Evolutionary conservation across 2,888 invertebrate species (phyloP).

Genomic region (Tinea trinotella): DNA sequence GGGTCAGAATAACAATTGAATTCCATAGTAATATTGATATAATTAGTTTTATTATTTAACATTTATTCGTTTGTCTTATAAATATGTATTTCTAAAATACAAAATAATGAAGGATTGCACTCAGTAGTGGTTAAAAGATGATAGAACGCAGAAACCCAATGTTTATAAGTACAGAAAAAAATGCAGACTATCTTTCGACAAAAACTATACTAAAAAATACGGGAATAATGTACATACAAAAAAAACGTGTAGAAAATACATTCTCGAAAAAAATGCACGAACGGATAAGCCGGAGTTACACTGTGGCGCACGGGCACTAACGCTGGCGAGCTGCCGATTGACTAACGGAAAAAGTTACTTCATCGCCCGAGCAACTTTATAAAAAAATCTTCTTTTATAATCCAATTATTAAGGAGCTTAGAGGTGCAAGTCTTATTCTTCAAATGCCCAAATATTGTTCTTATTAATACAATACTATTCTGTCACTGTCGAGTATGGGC

Average conservation of each 20-base stretch:
- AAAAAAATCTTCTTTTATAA: too few relatives aligned
- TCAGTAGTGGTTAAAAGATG: slow-evolving; percentile 50
- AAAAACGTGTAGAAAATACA: neutral
- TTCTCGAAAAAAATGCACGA: neutral
- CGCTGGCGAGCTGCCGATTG: too few relatives aligned
- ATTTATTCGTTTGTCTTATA: slow-evolving; percentile 32
- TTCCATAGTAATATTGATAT: too few relatives aligned
- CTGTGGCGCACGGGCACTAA: neutral
- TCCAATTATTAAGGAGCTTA: too few relatives aligned
- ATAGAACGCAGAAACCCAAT: slow-evolving; percentile 37
- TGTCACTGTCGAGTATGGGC: too few relatives aligned
- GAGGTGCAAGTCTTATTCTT: too few relatives aligned
- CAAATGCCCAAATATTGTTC: too few relatives aligned
- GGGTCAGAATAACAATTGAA: too few relatives aligned
- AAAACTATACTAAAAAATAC: neutral
- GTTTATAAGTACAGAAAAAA: slow-evolving; percentile 2
- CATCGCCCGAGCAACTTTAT: too few relatives aligned
- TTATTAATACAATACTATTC: too few relatives aligned
- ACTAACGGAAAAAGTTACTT: too few relatives aligned
- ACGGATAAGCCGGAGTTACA: neutral
- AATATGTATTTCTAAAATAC: slow-evolving; percentile 47
- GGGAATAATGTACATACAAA: neutral
- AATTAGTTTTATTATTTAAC: too few relatives aligned
- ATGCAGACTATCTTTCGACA: neutral
- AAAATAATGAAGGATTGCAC: slow-evolving; percentile 55